Evolutionary conservation across 37 sponge, comb jelly and placozoan genomes (phyloP).

Genomic region (Cliona cf. orientalis): DNA sequence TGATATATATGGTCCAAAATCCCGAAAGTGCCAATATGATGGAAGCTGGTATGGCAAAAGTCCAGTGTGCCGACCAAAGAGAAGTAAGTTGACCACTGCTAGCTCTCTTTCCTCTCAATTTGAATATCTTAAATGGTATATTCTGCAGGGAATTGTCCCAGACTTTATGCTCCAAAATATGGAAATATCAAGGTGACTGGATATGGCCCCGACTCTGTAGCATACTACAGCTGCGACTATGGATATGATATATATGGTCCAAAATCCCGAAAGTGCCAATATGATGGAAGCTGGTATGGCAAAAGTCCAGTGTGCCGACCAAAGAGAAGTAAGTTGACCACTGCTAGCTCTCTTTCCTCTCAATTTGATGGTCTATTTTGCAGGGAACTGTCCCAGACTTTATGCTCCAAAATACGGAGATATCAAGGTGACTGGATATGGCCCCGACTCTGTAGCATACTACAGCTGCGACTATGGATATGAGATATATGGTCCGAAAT

Average conservation of each 20-base stretch:
- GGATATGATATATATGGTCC: conserved; percentile 8
- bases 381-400: conserved; percentile 42
- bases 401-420: conserved; percentile 24
- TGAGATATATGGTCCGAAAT: conserved; percentile 25
- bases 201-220: background rate
- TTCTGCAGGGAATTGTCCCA: too few species aligned
- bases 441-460: conserved; percentile 19
- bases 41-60: too few species aligned
- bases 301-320: background rate
- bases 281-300: conserved; percentile 32
- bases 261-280: background rate
- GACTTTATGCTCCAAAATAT: conserved; percentile 1
- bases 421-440: conserved; percentile 1
- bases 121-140: too few species aligned
- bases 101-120: too few species aligned
- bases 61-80: too few species aligned
- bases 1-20: too few species aligned
- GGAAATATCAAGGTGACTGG: background rate
- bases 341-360: too few species aligned
- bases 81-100: too few species aligned
- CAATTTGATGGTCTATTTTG: too few species aligned
- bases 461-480: conserved; percentile 63
- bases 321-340: too few species aligned
- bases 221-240: conserved; percentile 9
- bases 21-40: too few species aligned